Percentiles rank a stretch among this genome's conserved stretches.
Evolutionary conservation across 1,140 invertebrate genomes (phyloP).

Genomic region (Bombyx mandarina): DNA sequence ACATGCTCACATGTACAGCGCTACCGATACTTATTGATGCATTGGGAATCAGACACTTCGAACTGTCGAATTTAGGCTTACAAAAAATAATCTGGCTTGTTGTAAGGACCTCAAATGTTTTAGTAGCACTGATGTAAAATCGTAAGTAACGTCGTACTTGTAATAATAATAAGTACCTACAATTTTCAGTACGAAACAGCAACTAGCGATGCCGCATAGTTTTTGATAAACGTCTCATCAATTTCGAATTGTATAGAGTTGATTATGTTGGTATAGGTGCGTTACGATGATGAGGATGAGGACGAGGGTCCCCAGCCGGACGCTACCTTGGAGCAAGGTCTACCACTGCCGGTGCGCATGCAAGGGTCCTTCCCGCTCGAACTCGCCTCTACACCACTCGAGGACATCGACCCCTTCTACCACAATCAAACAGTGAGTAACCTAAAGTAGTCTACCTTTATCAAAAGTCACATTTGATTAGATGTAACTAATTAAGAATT

Average conservation of each 20-base stretch:
- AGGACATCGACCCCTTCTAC: conserved; percentile 95
- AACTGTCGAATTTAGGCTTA: conserved; percentile 19
- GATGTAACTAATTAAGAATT: too few species aligned
- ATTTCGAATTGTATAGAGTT: too few species aligned
- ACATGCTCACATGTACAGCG: conserved; percentile 33
- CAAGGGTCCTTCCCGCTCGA: conserved; percentile 92
- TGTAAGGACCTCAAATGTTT: conserved; percentile 1
- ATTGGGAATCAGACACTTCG: conserved; percentile 4
- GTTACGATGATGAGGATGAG: conserved; percentile 96
- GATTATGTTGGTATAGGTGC: conserved; percentile 76
- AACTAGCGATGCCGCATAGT: neutral
- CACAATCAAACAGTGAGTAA: conserved; percentile 88
- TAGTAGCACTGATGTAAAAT: neutral
- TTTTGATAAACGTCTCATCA: neutral
- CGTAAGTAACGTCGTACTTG: neutral
- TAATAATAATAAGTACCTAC: neutral
- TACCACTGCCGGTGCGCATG: conserved; percentile 89
- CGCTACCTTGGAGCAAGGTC: conserved; percentile 92
- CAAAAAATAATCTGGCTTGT: conserved; percentile 13
- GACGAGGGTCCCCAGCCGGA: conserved; percentile 96
- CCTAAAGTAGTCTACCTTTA: too few species aligned
- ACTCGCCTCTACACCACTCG: conserved; percentile 92
- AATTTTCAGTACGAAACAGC: conserved; percentile 1
- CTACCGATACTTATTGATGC: conserved; percentile 37
- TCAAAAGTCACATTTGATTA: too few species aligned